Conservation (phyloP, 2,797 vertebrate genomes). For the Nyctalus aviator region DNA sequence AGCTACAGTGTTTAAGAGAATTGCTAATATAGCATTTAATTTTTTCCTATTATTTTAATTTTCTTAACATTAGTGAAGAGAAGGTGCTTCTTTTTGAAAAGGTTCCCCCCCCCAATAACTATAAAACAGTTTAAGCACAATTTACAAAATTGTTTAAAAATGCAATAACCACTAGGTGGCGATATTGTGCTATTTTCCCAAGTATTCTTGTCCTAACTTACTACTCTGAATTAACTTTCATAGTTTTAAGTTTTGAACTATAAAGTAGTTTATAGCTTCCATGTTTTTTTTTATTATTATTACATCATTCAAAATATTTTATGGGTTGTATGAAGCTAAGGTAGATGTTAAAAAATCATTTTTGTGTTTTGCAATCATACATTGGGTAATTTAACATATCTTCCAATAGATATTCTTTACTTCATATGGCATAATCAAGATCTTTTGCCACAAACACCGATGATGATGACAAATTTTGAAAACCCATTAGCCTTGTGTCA, state of each 20-base stretch:
- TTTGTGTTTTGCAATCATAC: background rate
- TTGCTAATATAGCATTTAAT: background rate
- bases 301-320: background rate
- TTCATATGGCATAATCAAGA: background rate
- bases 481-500: background rate
- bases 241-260: slow-evolving; percentile 47
- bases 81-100: slow-evolving; percentile 13
- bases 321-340: slow-evolving; percentile 45
- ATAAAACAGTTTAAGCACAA: background rate
- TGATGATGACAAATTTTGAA: background rate
- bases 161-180: slow-evolving; percentile 40
- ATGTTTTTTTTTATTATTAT: background rate
- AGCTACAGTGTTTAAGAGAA: background rate
- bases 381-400: background rate
- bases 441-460: background rate
- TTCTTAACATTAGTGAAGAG: slow-evolving; percentile 70
- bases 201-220: background rate
- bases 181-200: slow-evolving; percentile 7
- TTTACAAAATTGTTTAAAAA: background rate
- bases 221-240: slow-evolving; percentile 12
- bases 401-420: background rate
- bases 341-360: background rate
- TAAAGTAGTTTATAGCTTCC: background rate
- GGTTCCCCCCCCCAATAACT: background rate
- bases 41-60: slow-evolving; percentile 51